phyloP scores from a whole-genome alignment of 1,140 invertebrate species.

The Drosophila miranda region DNA sequence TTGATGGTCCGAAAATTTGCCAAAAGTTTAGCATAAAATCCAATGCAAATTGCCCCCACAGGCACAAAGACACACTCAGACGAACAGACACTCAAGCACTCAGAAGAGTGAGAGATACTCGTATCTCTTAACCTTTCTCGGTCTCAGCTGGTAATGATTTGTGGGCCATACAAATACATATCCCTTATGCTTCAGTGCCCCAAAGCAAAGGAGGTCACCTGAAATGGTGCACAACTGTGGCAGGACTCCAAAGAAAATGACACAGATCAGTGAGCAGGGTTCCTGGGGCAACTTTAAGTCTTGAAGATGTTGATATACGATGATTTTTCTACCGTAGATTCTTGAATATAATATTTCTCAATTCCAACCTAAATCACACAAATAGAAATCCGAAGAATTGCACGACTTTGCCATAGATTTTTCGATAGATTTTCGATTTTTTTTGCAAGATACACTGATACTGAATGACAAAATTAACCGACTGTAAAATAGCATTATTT shows the following conservation, averaged over 20 bases:
- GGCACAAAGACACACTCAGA: background rate
- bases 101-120: background rate
- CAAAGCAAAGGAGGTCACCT: slow-evolving; percentile 30
- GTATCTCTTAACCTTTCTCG: slow-evolving; percentile 25
- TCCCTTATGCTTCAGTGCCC: slow-evolving; percentile 32
- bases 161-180: slow-evolving; percentile 19
- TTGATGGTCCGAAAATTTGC: slow-evolving; percentile 78
- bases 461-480: too few species aligned
- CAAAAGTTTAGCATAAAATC: slow-evolving; percentile 70
- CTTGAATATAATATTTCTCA: background rate
- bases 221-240: slow-evolving; percentile 52
- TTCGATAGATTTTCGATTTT: too few species aligned
- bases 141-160: slow-evolving; percentile 56
- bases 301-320: too few species aligned
- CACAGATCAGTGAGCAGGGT: slow-evolving; percentile 40
- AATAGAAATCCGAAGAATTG: too few species aligned
- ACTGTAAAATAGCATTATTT: too few species aligned
- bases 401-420: too few species aligned
- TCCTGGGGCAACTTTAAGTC: too few species aligned
- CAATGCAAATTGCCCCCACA: slow-evolving; percentile 66
- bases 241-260: slow-evolving; percentile 34
- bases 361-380: background rate
- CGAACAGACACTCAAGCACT: background rate
- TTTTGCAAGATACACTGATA: background rate
- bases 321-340: too few species aligned